A percentile compares a stretch with the other conserved stretches of the same genome.
Conservation (phyloP, 2,888 invertebrate species). For the Plagiodera versicolora region DNA sequence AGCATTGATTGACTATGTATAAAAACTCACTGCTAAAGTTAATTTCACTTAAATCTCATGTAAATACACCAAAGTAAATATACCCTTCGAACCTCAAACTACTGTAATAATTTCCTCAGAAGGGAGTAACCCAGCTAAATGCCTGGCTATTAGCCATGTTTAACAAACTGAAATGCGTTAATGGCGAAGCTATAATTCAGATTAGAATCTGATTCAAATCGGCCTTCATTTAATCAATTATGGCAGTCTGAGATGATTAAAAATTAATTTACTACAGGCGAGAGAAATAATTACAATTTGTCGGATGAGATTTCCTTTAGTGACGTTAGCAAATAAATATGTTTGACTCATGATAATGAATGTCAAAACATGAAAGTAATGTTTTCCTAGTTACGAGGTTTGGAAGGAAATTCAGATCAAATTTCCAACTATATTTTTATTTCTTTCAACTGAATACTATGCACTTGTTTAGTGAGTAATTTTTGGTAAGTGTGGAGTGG, state of each 20-base stretch:
- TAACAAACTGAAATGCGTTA: slow-evolving; percentile 8
- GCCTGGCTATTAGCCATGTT: slow-evolving; percentile 10
- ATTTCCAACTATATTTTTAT: no score
- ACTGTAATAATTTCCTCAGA: slow-evolving; percentile 9
- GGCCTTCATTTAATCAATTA: background rate
- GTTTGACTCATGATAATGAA: no score
- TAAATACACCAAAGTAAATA: background rate
- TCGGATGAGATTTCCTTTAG: no score
- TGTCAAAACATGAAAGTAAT: no score
- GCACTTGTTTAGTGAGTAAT: no score
- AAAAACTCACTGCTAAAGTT: background rate
- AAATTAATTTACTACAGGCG: background rate
- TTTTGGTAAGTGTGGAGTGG: no score
- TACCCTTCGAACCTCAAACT: background rate
- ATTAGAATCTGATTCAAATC: slow-evolving; percentile 3
- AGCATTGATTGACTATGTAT: no score
- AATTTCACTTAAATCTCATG: background rate
- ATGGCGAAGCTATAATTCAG: slow-evolving; percentile 6
- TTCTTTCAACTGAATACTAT: no score
- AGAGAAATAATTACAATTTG: background rate
- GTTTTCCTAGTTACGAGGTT: no score
- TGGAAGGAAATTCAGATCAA: no score
- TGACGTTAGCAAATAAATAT: no score
- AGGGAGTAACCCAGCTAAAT: slow-evolving; percentile 1
- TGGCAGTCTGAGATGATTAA: background rate